Evolutionary conservation across 1,140 invertebrate species (phyloP).

Genomic region (Helicoverpa armigera): DNA sequence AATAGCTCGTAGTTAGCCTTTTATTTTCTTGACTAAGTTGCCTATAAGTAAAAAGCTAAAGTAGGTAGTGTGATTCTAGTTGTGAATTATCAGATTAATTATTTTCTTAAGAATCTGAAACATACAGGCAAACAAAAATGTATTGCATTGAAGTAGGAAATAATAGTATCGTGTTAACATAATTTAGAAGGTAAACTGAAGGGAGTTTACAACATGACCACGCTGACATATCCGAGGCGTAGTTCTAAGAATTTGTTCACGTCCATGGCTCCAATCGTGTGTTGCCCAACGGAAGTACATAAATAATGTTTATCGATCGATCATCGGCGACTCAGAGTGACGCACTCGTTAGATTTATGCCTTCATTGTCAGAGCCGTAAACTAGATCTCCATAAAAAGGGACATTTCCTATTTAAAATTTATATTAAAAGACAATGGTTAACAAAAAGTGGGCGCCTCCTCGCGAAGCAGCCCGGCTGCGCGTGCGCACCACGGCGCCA

Average conservation of each 20-base stretch:
- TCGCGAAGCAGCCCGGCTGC: slow-evolving; percentile 68
- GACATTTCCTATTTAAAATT: slow-evolving; percentile 86
- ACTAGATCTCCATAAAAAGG: slow-evolving; percentile 86
- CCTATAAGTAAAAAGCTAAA: slow-evolving; percentile 13
- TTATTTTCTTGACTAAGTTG: slow-evolving; percentile 10
- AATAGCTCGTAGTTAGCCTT: neutral
- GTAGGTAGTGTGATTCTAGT: slow-evolving; percentile 15
- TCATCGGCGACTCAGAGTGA: slow-evolving; percentile 48
- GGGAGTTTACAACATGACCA: slow-evolving; percentile 10
- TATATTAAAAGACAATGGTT: slow-evolving; percentile 86
- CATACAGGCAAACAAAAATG: neutral
- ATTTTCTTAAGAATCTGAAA: slow-evolving; percentile 3
- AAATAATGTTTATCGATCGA: slow-evolving; percentile 84
- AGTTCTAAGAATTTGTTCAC: slow-evolving; percentile 63
- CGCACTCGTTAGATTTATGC: slow-evolving; percentile 83
- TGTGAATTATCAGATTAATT: slow-evolving; percentile 14
- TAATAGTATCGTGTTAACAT: slow-evolving; percentile 12
- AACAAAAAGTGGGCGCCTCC: slow-evolving; percentile 84
- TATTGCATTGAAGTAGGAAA: slow-evolving; percentile 7
- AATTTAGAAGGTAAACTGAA: slow-evolving; percentile 14
- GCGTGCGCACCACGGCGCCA: slow-evolving; percentile 75
- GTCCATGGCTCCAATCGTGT: slow-evolving; percentile 64
- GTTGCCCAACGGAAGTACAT: slow-evolving; percentile 80
- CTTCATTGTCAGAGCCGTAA: slow-evolving; percentile 83
- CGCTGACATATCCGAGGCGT: slow-evolving; percentile 33